phyloP scores from a whole-genome alignment of 2,888 invertebrate genomes.

The Lepetodrilus schrolli region DNA sequence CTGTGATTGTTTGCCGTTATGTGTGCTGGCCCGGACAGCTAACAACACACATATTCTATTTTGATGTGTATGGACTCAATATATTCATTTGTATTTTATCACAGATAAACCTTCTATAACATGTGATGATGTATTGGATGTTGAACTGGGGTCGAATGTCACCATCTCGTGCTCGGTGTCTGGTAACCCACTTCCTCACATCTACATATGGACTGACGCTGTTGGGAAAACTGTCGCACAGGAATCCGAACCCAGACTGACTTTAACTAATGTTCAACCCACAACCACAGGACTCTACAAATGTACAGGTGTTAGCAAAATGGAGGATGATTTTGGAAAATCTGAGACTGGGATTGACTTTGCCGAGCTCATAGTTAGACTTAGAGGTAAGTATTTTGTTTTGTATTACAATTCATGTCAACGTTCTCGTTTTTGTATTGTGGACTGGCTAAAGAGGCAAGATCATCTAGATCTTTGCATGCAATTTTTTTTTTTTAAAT shows the following conservation, averaged over 20 bases:
- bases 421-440: no score
- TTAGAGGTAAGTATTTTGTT: not conserved
- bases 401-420: no score
- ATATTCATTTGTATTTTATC: no score
- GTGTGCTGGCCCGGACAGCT: no score
- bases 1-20: no score
- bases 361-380: not conserved
- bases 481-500: no score
- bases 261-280: not conserved
- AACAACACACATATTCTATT: no score
- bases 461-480: no score
- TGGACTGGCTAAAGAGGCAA: no score
- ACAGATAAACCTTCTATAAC: not conserved
- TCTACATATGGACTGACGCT: not conserved
- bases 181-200: not conserved
- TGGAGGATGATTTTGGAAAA: not conserved
- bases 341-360: not conserved
- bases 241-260: not conserved
- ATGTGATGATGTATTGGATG: not conserved
- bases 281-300: not conserved
- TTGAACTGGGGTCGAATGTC: not conserved
- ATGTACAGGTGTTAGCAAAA: not conserved
- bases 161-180: not conserved
- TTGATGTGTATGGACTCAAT: no score
- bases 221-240: not conserved